Evolutionary conservation across 2,888 invertebrate species (phyloP), one percentile per base, ranked within the genome.

Genomic region (Raillietiella orientalis): DNA sequence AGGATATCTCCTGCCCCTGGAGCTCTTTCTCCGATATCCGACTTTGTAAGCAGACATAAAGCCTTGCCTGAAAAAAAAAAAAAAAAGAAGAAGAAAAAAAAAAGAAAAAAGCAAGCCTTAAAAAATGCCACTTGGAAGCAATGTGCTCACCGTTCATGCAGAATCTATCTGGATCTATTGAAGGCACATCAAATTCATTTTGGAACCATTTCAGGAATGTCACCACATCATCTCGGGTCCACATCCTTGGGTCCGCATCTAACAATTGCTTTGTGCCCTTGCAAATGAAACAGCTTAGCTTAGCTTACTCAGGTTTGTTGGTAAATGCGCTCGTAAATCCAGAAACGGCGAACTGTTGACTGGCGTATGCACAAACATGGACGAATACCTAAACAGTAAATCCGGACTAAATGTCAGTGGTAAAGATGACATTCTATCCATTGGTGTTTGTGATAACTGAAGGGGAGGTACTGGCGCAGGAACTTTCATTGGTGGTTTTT

Each of bases 1-100:
- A 87, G 52, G 12, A 87, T 71, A 44, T 87, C 87, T 3, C 87
- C 87, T 16, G 77, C 75, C 12, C 75, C 71, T 0, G 84, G 82
- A 37, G 77, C 75, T 29, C 87, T 58, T 42, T 82, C 79, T 14
- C 71, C 70, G 37, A 87, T 59, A 47, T 87, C 84, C 10, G 62
- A 63, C 45, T 82, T 69, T 24, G 72, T 82, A 33, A 87, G 51
- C 24, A 87, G 56, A 44, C 79, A 79, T 37, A 87, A 52, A 2
- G 84, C 87, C 51, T 87, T 87, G 31, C 70, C 69, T 70, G 50
- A 3, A 35, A 35, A 23, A 30, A 19, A 16, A 16, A 29, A 12
- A 14, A 11, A 23, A 24, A 24, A 29, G 15, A 28, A 30, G 21
- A 17, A 26, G 26, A 43, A 43, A 16, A 9, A 22, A n/a, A 5